Conservation (phyloP, 2,113 vertebrate species). For the Ammodytes marinus region DNA sequence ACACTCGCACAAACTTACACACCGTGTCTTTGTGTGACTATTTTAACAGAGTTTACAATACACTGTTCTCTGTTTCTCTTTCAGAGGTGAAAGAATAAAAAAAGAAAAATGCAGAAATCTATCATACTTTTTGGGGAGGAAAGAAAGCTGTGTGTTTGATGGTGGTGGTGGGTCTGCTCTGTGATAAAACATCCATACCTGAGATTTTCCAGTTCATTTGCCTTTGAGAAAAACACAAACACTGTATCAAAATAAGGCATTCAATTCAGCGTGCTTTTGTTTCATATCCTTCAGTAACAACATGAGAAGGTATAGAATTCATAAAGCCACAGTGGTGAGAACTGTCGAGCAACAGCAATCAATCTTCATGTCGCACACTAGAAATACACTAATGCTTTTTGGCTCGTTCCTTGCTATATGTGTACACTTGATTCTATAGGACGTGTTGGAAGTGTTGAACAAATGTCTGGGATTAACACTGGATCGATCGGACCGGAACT, state of each 20-base stretch:
- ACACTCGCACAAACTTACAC: neutral
- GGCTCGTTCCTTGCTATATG: conserved; percentile 58
- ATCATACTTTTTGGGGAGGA: too few relatives aligned
- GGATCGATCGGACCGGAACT: conserved; percentile 67
- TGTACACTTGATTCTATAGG: conserved; percentile 60
- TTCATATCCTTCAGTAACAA: conserved; percentile 1
- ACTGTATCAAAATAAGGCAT: conserved; percentile 6
- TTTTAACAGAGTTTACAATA: neutral
- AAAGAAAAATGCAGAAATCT: too few relatives aligned
- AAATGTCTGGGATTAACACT: conserved; percentile 56
- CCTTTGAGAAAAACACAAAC: neutral
- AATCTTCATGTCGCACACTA: conserved; percentile 35
- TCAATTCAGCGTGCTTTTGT: conserved; percentile 15
- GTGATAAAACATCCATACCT: neutral
- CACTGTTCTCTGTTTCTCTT: too few relatives aligned
- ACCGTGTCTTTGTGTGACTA: neutral
- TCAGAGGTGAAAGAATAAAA: too few relatives aligned
- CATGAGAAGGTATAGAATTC: conserved; percentile 21
- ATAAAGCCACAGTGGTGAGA: conserved; percentile 5
- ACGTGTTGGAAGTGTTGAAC: conserved; percentile 65
- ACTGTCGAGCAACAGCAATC: conserved; percentile 20
- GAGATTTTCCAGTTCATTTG: conserved; percentile 16
- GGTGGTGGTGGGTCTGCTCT: neutral
- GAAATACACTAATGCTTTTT: conserved; percentile 44
- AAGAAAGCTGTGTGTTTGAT: neutral